Evolutionary conservation across 1,140 invertebrate species (phyloP), one percentile per base, ranked within the genome.

Genomic region (Nomia melanderi): DNA sequence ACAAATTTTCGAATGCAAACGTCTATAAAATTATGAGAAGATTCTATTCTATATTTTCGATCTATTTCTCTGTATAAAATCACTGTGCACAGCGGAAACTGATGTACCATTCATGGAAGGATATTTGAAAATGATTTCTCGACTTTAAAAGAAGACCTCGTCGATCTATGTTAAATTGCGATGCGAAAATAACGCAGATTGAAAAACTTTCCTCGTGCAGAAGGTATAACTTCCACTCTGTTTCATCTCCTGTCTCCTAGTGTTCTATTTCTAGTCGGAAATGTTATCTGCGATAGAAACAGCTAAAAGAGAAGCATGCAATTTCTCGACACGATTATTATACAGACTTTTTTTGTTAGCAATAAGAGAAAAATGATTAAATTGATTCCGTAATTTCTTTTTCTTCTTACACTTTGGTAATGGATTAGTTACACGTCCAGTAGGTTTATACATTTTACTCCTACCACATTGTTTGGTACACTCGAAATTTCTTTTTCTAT

Each of bases 331-430:
- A 8, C 14, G 50, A n/a, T n/a, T n/a, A 66, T 57, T 66, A 57
- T 11, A 11, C 23, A 8, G 23, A 12, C 14, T 56, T n/a, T 5
- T 17, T 39, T 9, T 7, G 8, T 56, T 17, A n/a, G 57, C 11
- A 12, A 17, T 14, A 2, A 17, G 3, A 12, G 20, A 17, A n/a
- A 31, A 25, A 60, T 5, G 12, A 44, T 65, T 65, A n/a, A 64
- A 41, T 36, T 56, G 31, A 74, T 74, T 65, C 66, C 14, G 36
- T 56, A 66, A 74, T 66, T 75, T 66, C 62, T 50, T 59, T 50
- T 39, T 44, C 41, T 17, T 4, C 39, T 41, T 14, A 41, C 39
- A 41, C n/a, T 47, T 14, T 29, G 47, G n/a, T 17, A 14, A 36
- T 17, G 36, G 41, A 12, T 50, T 60, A 69, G 69, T 76, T 76